Evolutionary conservation across 30 jellyfish, hydroid and myxozoan species (phyloP), one percentile per base, ranked within the genome.

Genomic region (Calvadosia cruxmelitensis): DNA sequence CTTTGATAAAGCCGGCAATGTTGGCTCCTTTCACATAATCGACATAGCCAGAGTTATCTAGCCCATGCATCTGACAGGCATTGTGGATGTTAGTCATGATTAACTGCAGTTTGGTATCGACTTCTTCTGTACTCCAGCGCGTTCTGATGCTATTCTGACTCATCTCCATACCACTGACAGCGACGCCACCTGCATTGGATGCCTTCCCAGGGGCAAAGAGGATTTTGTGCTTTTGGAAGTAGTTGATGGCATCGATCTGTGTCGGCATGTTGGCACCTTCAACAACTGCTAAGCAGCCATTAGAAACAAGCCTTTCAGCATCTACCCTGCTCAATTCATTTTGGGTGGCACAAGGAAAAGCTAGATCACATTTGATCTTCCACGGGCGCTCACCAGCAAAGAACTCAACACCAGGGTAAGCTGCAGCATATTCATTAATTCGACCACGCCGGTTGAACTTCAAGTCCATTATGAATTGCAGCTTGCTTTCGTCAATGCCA

Each of bases 261-360:
- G 93, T 78, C n/a, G 95, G 95, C 95, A 84, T 84, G 64, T 84
- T 84, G 3, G 95, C 95, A 3, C 95, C 95, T 63, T 84, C 95
- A 53, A 69, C 89, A 52, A 84, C 95, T 2, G 84, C 78, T 20
- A 70, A 62, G 83, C 89, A 86, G 12, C 95, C 93, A 68, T 84
- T 84, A 27, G 79, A 51, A 5, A 78, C 81, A 35, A 84, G 68
- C 48, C 13, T 20, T 49, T 71, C 82, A 3, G 95, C 95, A 78
- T 84, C 89, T 10, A 32, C 79, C 49, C 48, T 50, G 53, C 72
- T 62, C 35, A 84, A 23, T 63, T 84, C 95, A 64, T 84, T 84
- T 68, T 84, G 95, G 5, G 95, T 84, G 31, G 95, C 95, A 73
- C 93, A 77, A 0, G 95, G 95, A 62, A 84, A 27, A 15, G 95